Conservation (phyloP, 2,113 vertebrate genomes). For the Podarcis cretensis region DNA sequence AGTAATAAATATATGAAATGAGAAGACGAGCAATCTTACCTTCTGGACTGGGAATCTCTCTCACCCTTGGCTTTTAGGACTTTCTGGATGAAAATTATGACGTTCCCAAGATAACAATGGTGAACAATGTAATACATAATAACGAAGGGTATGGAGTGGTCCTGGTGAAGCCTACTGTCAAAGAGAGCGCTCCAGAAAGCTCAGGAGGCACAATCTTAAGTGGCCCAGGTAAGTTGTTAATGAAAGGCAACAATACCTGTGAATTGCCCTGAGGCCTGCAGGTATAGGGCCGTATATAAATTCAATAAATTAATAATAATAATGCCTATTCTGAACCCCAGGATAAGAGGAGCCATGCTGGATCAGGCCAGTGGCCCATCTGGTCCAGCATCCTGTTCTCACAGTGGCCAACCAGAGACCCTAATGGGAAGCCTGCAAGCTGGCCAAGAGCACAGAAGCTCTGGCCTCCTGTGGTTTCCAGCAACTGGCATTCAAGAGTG, state of each 20-base stretch:
- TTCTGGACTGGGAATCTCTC: not conserved
- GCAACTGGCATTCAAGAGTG: no score
- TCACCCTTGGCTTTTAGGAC: constrained; percentile 77
- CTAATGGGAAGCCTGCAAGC: no score
- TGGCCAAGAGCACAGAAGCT: no score
- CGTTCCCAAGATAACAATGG: constrained; percentile 89
- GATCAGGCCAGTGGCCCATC: no score
- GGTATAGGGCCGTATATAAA: no score
- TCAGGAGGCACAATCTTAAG: constrained; percentile 67
- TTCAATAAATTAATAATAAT: no score
- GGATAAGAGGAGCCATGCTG: no score
- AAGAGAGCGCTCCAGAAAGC: constrained; percentile 49
- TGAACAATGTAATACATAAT: constrained; percentile 94
- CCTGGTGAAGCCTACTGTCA: constrained; percentile 84
- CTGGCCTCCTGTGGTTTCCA: no score
- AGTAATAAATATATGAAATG: not conserved
- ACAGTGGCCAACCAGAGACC: no score
- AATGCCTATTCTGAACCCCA: no score
- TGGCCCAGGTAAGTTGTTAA: not conserved
- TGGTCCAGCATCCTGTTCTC: no score
- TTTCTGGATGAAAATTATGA: constrained; percentile 87
- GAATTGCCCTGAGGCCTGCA: no score
- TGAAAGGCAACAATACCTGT: not conserved
- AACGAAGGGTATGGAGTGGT: constrained; percentile 94
- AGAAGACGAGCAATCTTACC: not conserved